phyloP scores from a whole-genome alignment of 2,797 vertebrate species.

The Xerus rutilus region DNA sequence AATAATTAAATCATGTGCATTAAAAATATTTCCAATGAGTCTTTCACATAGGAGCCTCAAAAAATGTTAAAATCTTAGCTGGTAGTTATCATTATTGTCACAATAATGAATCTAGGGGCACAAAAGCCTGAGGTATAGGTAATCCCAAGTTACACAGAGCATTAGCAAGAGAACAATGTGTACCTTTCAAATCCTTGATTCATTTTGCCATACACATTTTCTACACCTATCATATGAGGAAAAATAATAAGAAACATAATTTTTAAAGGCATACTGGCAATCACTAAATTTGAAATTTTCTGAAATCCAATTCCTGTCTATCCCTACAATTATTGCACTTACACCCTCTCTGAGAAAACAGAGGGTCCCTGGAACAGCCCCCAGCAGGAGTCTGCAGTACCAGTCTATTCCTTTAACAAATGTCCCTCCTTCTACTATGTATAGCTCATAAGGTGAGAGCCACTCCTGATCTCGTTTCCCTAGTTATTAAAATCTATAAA shows the following conservation, averaged over 20 bases:
- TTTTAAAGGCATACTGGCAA: slow-evolving; percentile 27
- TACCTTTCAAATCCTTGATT: background rate
- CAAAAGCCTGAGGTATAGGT: background rate
- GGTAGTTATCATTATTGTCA: background rate
- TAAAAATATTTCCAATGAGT: slow-evolving; percentile 42
- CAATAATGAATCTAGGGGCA: background rate
- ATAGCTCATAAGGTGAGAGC: background rate
- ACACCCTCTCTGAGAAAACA: background rate
- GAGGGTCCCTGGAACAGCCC: background rate
- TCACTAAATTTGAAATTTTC: background rate
- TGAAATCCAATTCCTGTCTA: background rate
- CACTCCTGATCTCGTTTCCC: background rate
- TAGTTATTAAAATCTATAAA: slow-evolving; percentile 2
- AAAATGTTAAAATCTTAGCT: background rate
- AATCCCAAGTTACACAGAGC: background rate
- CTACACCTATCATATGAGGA: background rate
- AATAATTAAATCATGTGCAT: slow-evolving; percentile 17
- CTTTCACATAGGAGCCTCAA: background rate
- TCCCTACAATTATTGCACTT: background rate
- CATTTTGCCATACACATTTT: background rate
- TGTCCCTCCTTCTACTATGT: background rate
- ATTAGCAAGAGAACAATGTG: background rate
- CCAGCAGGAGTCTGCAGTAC: background rate
- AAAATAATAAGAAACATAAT: slow-evolving; percentile 31
- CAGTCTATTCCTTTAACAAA: background rate